Base-by-base conservation (phyloP, 30 jellyfish, hydroid and myxozoan genomes). In the Rhopilema esculentum region DNA sequence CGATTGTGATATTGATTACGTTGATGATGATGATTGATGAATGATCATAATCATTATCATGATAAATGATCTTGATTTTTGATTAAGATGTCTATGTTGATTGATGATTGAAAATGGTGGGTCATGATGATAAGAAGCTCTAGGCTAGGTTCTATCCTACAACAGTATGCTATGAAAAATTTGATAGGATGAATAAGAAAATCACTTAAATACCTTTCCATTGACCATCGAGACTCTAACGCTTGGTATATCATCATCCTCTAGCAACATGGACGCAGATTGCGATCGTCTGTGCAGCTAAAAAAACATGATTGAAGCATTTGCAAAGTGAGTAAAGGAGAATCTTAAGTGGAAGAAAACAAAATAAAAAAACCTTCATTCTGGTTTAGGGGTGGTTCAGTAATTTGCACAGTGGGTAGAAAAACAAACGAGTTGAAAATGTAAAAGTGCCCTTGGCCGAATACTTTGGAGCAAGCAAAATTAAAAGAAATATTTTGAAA, bases 241-340 rank as follows among this genome's bases (percentile, higher is more conserved):
- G 66, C 77, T 68, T 8, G 88, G 94, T 23, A 78, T 31, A 24
- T 69, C 89, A 49, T 65, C 30, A 17, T 83, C 57, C 23, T 85
- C 94, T 33, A 73, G 69, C 27, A 85, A 82, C 80, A 53, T 74
- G 8, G 88, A 73, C 12, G 88, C 79, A 0, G 94, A 85, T 66
- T 85, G 94, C 49, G 94, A 85, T 28, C 94, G 51, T 75, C 88
- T 67, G 48, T 85, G 94, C 31, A 85, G 50, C 94, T 85, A 29
- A 8, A 57, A 29, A 52, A 16, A 33, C 61, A 57, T 2, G 33
- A 20, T 15, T 0, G 1, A 0, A 72, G 16, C 25, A 40, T 40
- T 12, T 2, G 57, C 12, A 6, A 40, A 2, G 57, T 12, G n/a
- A n/a, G n/a, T n/a, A n/a, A n/a, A n/a, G n/a, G n/a, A n/a, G n/a